Evolutionary conservation across 2,113 vertebrate genomes (phyloP).

Genomic region (Centrocercus urophasianus): DNA sequence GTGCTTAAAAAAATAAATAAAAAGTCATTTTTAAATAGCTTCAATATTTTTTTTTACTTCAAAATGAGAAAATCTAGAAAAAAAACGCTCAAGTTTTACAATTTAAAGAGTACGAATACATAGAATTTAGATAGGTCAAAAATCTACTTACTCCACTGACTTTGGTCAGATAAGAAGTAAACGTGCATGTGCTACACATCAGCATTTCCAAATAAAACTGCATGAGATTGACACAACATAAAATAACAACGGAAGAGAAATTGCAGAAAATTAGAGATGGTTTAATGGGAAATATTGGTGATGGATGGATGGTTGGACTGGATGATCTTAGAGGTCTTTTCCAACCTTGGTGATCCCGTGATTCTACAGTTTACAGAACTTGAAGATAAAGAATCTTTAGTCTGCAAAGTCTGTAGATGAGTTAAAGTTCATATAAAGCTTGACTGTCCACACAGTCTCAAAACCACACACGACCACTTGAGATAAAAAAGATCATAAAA

Average conservation of each 20-base stretch:
- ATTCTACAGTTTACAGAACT: no score
- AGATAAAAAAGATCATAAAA: not conserved
- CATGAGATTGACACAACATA: not conserved
- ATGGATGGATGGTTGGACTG: no score
- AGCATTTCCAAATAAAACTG: not conserved
- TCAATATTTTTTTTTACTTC: not conserved
- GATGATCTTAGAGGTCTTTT: no score
- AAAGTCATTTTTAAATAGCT: no score
- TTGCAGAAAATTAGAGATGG: not conserved
- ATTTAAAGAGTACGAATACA: accelerated
- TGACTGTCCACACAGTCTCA: not conserved
- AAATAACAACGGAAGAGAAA: not conserved
- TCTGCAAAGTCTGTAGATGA: not conserved
- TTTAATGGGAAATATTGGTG: no score
- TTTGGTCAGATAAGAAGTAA: not conserved
- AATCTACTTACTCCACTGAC: not conserved
- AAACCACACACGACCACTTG: not conserved
- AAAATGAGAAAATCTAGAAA: not conserved
- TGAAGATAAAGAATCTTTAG: not conserved
- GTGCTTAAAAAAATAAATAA: not conserved
- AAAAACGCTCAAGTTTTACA: not conserved
- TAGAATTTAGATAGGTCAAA: not conserved
- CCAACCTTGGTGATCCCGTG: no score
- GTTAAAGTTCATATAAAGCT: not conserved
- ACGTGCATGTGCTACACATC: not conserved